phyloP scores from a whole-genome alignment of 2,888 invertebrate species.

The Magallana nippona region DNA sequence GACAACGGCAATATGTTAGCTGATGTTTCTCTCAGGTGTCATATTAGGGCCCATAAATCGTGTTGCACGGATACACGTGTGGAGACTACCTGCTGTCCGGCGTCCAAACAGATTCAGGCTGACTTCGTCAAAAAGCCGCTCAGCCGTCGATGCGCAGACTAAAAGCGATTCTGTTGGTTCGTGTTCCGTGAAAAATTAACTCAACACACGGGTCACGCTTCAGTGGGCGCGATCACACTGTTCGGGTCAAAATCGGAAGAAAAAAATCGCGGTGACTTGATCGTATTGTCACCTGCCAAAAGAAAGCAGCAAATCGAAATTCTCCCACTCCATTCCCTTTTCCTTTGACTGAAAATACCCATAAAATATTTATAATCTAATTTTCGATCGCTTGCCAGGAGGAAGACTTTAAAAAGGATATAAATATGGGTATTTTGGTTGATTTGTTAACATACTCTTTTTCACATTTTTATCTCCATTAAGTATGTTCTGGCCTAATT shows the following conservation, averaged over 20 bases:
- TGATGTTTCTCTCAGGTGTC: not conserved
- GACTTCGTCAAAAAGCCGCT: conserved; percentile 15
- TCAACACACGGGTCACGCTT: conserved; percentile 20
- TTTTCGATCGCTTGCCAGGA: not conserved
- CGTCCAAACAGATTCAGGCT: not conserved
- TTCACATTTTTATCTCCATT: no score
- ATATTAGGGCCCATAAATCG: not conserved
- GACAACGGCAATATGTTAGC: not conserved
- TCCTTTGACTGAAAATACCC: not conserved
- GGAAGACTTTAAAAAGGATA: not conserved
- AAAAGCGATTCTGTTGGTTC: not conserved
- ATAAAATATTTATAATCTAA: conserved; percentile 10
- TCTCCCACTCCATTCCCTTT: not conserved
- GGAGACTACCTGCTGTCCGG: not conserved
- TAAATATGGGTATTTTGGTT: not conserved
- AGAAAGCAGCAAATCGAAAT: conserved; percentile 2
- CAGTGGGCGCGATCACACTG: conserved; percentile 14
- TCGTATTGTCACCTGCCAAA: conserved; percentile 18
- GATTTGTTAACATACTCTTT: not conserved
- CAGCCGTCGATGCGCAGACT: not conserved
- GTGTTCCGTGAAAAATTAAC: conserved; percentile 16
- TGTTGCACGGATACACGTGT: not conserved
- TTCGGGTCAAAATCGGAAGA: not conserved
- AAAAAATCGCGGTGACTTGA: conserved; percentile 16
- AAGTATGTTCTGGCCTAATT: no score